A percentile compares a stretch with the other conserved stretches of the same genome.
phyloP scores from a whole-genome alignment of 2,113 vertebrate species.

The Scartelaos histophorus region DNA sequence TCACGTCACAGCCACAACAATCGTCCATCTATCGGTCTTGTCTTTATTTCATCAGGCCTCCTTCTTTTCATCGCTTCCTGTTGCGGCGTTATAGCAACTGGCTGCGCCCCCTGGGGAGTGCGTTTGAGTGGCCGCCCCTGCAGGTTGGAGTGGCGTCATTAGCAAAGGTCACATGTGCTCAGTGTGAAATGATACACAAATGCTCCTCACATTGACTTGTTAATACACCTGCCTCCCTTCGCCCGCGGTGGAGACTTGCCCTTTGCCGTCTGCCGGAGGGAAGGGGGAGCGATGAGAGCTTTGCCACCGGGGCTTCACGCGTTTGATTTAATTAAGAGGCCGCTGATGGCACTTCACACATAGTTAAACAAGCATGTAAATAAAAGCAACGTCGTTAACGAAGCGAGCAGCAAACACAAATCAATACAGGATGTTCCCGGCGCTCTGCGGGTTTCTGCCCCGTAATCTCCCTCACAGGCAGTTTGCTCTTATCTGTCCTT shows the following conservation, averaged over 20 bases:
- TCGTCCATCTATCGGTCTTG: not conserved
- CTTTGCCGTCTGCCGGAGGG: constrained; percentile 53
- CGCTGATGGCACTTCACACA: constrained; percentile 40
- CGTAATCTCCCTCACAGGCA: constrained; percentile 2
- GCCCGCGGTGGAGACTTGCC: constrained; percentile 49
- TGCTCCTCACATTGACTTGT: constrained; percentile 71
- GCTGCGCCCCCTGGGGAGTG: constrained; percentile 33
- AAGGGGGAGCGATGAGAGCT: not conserved
- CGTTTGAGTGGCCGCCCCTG: constrained; percentile 68
- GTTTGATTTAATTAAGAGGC: constrained; percentile 62
- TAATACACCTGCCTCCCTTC: constrained; percentile 69
- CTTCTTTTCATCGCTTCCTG: constrained; percentile 1
- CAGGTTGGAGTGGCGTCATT: constrained; percentile 71
- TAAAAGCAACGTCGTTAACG: constrained; percentile 47
- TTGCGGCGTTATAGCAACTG: constrained; percentile 2
- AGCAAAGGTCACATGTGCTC: constrained; percentile 73
- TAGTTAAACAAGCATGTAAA: constrained; percentile 56
- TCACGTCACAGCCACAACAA: not conserved
- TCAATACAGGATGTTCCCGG: constrained; percentile 29
- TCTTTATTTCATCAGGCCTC: constrained; percentile 12
- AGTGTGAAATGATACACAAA: constrained; percentile 71
- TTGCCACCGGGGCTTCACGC: constrained; percentile 17
- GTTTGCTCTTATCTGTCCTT: not conserved
- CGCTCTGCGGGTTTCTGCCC: not conserved
- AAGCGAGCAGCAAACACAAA: constrained; percentile 47